These are phyloP conservation scores for Cryptomyrus ogoouensis DNA, from an alignment of 2,113 vertebrate species.

Conservation along the genomic window DNA sequence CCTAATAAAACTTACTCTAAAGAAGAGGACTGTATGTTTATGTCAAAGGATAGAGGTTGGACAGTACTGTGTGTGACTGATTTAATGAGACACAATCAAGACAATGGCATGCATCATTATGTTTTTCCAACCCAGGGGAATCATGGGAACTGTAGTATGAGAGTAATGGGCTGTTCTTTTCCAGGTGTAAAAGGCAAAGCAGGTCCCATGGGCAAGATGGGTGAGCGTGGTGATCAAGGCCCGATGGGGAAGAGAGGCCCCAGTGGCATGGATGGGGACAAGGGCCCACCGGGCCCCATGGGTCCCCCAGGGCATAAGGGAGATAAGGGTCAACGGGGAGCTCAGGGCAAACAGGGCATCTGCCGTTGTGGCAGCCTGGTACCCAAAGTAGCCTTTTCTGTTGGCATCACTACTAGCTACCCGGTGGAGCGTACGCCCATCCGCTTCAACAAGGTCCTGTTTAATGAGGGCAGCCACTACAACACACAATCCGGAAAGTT, in stretches of 20 bases:
- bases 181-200: conserved; percentile 83
- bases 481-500: conserved; percentile 89
- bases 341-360: conserved; percentile 67
- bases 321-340: conserved; percentile 73
- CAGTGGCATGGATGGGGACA: conserved; percentile 62
- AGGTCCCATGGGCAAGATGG: conserved; percentile 76
- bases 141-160: background rate
- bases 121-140: background rate
- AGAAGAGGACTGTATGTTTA: background rate
- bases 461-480: conserved; percentile 89
- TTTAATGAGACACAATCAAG: background rate
- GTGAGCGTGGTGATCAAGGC: conserved; percentile 82
- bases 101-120: background rate
- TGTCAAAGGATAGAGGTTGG: background rate
- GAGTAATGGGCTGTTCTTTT: conserved; percentile 44
- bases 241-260: conserved; percentile 83
- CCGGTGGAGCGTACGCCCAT: conserved; percentile 83
- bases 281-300: conserved; percentile 64
- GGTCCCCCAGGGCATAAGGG: conserved; percentile 75
- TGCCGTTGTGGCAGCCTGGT: conserved; percentile 86
- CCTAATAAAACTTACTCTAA: background rate
- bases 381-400: conserved; percentile 91
- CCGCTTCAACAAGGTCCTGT: conserved; percentile 91
- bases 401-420: conserved; percentile 93
- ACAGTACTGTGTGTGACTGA: background rate